phyloP scores from a whole-genome alignment of 2,888 invertebrate species.

The Eumacrocentrus americanus region DNA sequence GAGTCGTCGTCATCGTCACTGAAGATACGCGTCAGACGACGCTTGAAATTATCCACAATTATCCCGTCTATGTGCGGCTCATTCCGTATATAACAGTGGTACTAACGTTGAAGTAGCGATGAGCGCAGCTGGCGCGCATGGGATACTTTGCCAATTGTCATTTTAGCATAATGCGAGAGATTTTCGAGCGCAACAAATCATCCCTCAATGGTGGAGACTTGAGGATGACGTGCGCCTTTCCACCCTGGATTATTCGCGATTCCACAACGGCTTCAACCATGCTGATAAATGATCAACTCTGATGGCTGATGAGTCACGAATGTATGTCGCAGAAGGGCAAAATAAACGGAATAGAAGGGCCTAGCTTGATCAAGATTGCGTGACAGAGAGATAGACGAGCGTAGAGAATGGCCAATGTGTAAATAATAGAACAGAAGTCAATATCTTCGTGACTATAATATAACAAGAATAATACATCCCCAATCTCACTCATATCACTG shows the following conservation, averaged over 20 bases:
- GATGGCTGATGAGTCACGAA: slow-evolving; percentile 1
- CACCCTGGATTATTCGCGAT: too few species aligned
- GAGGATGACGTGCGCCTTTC: too few species aligned
- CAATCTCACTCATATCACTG: too few species aligned
- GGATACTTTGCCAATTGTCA: slow-evolving; percentile 11
- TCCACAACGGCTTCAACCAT: too few species aligned
- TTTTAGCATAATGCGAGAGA: background rate
- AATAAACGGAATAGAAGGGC: background rate
- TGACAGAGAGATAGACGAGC: slow-evolving; percentile 1
- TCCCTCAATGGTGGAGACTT: too few species aligned
- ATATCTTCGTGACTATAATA: slow-evolving; percentile 19
- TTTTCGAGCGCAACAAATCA: background rate
- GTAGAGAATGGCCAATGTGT: slow-evolving; percentile 17
- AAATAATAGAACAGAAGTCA: slow-evolving; percentile 3
- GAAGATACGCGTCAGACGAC: slow-evolving; percentile 2
- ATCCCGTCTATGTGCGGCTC: slow-evolving; percentile 11
- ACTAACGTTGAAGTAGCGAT: slow-evolving; percentile 7
- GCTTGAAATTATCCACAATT: slow-evolving; percentile 19
- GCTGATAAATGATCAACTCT: background rate
- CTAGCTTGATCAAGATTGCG: slow-evolving; percentile 12
- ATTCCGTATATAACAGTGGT: slow-evolving; percentile 2
- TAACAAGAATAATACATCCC: too few species aligned
- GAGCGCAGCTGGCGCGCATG: slow-evolving; percentile 14
- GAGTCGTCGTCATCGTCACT: slow-evolving; percentile 8
- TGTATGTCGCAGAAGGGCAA: background rate